These are phyloP conservation scores for Miopithecus talapoin DNA, from an alignment of 2,797 vertebrate species.

Conservation along the genomic window DNA sequence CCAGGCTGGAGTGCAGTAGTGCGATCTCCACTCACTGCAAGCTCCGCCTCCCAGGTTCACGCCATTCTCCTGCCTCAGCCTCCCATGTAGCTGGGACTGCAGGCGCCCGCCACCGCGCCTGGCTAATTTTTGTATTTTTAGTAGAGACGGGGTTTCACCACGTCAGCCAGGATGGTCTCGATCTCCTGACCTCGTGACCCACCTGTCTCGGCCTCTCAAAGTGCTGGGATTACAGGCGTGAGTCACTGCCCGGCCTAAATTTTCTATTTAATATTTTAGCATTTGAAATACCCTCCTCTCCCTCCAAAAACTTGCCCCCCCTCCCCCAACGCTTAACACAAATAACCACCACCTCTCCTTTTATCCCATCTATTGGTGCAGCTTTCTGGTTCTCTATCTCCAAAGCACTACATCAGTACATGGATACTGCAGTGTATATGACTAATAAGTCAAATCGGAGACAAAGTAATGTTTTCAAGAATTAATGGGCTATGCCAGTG, in stretches of 20 bases:
- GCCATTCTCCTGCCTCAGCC: too few relatives aligned
- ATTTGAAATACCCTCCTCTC: background rate
- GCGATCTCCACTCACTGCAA: too few relatives aligned
- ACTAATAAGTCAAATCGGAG: background rate
- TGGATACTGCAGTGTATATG: background rate
- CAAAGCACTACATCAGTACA: background rate
- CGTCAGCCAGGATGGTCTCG: too few relatives aligned
- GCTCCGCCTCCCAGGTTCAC: too few relatives aligned
- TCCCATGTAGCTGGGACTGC: too few relatives aligned
- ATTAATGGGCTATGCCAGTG: background rate
- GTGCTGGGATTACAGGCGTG: too few relatives aligned
- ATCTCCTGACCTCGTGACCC: too few relatives aligned
- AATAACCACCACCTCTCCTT: background rate
- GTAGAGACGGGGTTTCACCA: too few relatives aligned
- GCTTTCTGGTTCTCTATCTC: background rate
- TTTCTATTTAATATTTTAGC: background rate
- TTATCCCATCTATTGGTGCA: background rate
- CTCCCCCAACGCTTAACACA: background rate
- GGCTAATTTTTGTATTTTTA: too few relatives aligned
- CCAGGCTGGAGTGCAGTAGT: too few relatives aligned
- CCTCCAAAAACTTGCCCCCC: background rate
- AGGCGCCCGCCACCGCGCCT: too few relatives aligned
- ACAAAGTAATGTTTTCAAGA: conserved; percentile 18
- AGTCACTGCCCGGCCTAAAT: background rate
- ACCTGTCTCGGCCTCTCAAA: too few relatives aligned